These are phyloP conservation scores for Eucera pruinosa DNA, from an alignment of 2,888 invertebrate species.

Conservation along the genomic window DNA sequence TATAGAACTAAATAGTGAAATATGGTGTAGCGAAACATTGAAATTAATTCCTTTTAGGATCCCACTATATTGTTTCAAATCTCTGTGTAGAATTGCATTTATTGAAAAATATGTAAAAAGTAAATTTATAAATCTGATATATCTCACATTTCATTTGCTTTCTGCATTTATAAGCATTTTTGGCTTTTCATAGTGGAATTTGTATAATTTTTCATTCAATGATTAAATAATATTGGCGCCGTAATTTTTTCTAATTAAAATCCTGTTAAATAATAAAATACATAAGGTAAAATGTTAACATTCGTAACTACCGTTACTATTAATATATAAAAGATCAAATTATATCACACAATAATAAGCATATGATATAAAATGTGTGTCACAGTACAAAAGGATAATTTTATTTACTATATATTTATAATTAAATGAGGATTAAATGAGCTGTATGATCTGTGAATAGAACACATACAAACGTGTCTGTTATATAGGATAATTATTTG, in stretches of 20 bases:
- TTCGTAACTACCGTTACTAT: constrained; percentile 16
- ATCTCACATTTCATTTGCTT: constrained; percentile 10
- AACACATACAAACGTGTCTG: constrained; percentile 31
- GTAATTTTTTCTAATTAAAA: neutral
- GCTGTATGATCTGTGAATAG: constrained; percentile 46
- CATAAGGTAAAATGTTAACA: constrained; percentile 11
- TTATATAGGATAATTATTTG: constrained; percentile 56
- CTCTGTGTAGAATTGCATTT: constrained; percentile 11
- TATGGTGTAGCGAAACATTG: neutral
- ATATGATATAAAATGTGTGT: constrained; percentile 24
- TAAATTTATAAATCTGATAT: constrained; percentile 4
- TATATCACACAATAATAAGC: constrained; percentile 10
- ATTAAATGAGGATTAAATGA: constrained; percentile 41
- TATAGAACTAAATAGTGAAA: constrained; percentile 9
- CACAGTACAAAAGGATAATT: constrained; percentile 23
- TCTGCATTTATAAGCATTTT: constrained; percentile 57
- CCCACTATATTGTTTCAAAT: neutral
- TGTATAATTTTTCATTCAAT: neutral
- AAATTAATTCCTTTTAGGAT: neutral
- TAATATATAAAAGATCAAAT: constrained; percentile 19
- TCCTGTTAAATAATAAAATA: constrained; percentile 3
- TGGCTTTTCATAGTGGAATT: constrained; percentile 6
- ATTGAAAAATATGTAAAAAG: constrained; percentile 9
- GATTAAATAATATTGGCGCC: constrained; percentile 4
- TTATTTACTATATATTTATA: constrained; percentile 45